Evolutionary conservation across 1,140 invertebrate genomes (phyloP).

Genomic region (Ceratina japonica): DNA sequence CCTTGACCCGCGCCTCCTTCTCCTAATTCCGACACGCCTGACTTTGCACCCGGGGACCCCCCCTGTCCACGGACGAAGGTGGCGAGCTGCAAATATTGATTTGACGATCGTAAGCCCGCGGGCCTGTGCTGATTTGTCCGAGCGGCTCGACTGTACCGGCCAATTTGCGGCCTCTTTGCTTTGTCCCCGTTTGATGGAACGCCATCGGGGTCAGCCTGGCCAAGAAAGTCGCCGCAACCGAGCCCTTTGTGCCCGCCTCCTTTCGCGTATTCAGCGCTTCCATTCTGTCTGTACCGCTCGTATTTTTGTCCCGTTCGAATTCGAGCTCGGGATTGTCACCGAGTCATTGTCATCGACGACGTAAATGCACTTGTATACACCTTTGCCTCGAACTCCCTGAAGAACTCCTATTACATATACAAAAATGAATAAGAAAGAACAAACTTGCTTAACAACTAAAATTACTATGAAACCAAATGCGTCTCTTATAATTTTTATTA

Average conservation of each 20-base stretch:
- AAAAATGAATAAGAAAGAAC: no score
- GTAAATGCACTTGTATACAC: no score
- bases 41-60: slow-evolving; percentile 45
- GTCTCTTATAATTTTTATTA: no score
- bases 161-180: slow-evolving; percentile 61
- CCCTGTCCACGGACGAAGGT: slow-evolving; percentile 36
- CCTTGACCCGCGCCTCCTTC: slow-evolving; percentile 24
- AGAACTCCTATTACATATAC: no score
- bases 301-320: no score
- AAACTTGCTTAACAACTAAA: no score
- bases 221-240: slow-evolving; percentile 28
- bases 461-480: no score
- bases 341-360: background rate
- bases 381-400: no score
- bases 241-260: slow-evolving; percentile 27
- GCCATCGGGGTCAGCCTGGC: slow-evolving; percentile 34
- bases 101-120: slow-evolving; percentile 62
- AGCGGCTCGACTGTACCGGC: slow-evolving; percentile 49
- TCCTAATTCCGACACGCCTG: slow-evolving; percentile 55
- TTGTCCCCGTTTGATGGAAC: slow-evolving; percentile 50
- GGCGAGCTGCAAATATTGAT: slow-evolving; percentile 70
- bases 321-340: background rate
- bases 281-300: background rate
- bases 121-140: slow-evolving; percentile 58
- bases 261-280: slow-evolving; percentile 28